Base-by-base conservation (phyloP, 2,797 vertebrate genomes). In the Malurus splendens region DNA sequence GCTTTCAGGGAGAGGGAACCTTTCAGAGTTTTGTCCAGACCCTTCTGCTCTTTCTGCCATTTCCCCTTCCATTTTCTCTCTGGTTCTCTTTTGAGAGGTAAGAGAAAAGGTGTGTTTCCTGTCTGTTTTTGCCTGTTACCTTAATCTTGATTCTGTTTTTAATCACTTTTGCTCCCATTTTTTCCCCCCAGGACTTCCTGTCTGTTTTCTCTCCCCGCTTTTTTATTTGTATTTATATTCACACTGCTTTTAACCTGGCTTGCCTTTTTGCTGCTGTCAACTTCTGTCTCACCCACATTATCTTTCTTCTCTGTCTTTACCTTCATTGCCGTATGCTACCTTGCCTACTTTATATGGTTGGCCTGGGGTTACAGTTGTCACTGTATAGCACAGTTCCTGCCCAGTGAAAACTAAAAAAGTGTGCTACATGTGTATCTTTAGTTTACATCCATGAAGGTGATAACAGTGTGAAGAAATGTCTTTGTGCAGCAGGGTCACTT, bases 11-110 rank as follows among this genome's bases (percentile, higher is more conserved):
- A 54, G 15, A 12, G 30, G 18, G 11, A 10, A 2, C 7, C 17
- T 80, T 73, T n/a, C 16, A 16, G 12, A 61, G 7, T 0, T 36
- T 36, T 36, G 0, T 61, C 10, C 3, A 4, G 27, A 12, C 2
- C 5, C 6, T 61, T 67, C 42, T 55, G 10, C 32, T 48, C 27
- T 32, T 75, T 73, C 24, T 51, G 41, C 17, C 9, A 44, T 73
- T 86, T 65, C 18, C 13, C 5, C 8, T 38, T 73, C n/a, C 14
- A 2, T 67, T 59, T 78, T 27, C 9, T 6, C 7, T 51, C 17
- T 38, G 8, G 3, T 77, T 41, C 30, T 47, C 12, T 65, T 70
- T 32, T 3, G 1, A 59, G 19, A 41, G 5, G 20, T 36, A 67
- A 33, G 19, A 42, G 8, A 48, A 50, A 59, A 36, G 5, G 14